Evolutionary conservation across 1,140 invertebrate genomes (phyloP).

Genomic region (Aphelinus atriplicis): DNA sequence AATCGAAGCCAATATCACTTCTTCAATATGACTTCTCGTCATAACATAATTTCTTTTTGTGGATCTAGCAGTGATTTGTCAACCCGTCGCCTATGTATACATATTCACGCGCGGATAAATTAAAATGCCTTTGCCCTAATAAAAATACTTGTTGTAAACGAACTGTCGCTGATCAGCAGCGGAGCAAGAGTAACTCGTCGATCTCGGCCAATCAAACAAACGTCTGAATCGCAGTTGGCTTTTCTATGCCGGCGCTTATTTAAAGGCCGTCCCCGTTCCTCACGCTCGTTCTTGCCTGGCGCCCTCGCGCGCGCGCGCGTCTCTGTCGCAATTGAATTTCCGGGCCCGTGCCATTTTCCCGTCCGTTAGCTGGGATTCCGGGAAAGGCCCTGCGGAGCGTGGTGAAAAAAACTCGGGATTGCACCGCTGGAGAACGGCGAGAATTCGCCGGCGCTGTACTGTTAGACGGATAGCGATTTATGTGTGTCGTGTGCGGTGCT

Average conservation of each 20-base stretch:
- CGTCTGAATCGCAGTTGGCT: not conserved
- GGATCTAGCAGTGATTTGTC: no score
- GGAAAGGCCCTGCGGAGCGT: not conserved
- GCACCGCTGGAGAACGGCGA: not conserved
- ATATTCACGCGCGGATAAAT: no score
- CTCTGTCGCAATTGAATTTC: conserved; percentile 10
- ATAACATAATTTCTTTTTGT: no score
- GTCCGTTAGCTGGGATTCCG: conserved; percentile 17
- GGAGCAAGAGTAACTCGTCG: conserved; percentile 6
- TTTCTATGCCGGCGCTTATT: conserved; percentile 23
- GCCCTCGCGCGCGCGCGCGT: not conserved
- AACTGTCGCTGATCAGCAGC: not conserved
- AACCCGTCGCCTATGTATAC: no score
- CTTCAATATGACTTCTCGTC: no score
- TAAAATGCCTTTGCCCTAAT: no score
- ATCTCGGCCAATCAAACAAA: conserved; percentile 21
- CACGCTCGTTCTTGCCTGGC: not conserved
- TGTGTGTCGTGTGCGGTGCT: not conserved
- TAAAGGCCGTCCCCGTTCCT: conserved; percentile 24
- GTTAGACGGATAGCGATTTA: conserved; percentile 27
- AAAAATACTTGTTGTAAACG: not conserved
- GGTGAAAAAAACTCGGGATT: no score
- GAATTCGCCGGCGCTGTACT: conserved; percentile 13
- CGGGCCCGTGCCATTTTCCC: not conserved
- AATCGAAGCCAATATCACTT: no score